phyloP scores from a whole-genome alignment of 2,888 invertebrate species.

The Lissonota sp. region DNA sequence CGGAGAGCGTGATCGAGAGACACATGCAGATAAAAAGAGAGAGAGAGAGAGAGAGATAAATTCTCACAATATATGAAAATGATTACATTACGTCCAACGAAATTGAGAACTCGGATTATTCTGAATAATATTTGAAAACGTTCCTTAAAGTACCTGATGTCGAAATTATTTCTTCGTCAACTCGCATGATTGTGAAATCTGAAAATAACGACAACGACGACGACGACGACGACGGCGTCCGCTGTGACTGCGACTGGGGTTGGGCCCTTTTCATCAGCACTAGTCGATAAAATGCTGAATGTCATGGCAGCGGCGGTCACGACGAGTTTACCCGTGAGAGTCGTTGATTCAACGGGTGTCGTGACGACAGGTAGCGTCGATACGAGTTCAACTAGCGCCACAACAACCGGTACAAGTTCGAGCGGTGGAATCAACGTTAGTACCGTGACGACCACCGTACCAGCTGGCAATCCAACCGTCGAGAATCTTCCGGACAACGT shows the following conservation, averaged over 20 bases:
- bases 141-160: slow-evolving; percentile 31
- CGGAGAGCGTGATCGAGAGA: no score
- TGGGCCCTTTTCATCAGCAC: slow-evolving; percentile 44
- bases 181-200: slow-evolving; percentile 57
- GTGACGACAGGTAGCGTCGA: slow-evolving; percentile 53
- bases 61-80: slow-evolving; percentile 8
- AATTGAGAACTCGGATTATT: not conserved
- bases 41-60: no score
- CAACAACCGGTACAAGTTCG: slow-evolving; percentile 62
- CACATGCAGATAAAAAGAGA: no score
- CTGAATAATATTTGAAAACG: slow-evolving; percentile 30
- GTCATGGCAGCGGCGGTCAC: slow-evolving; percentile 80
- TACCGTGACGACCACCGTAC: slow-evolving; percentile 71
- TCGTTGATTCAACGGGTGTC: slow-evolving; percentile 72
- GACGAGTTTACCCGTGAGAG: slow-evolving; percentile 76
- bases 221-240: slow-evolving; percentile 3
- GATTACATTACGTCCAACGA: slow-evolving; percentile 14
- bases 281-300: slow-evolving; percentile 75
- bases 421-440: slow-evolving; percentile 71
- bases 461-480: slow-evolving; percentile 78
- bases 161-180: slow-evolving; percentile 18
- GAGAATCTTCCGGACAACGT: slow-evolving; percentile 79
- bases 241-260: slow-evolving; percentile 16
- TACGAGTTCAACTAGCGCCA: slow-evolving; percentile 66
- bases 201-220: not conserved